These are phyloP conservation scores for Ibycter americanus DNA, from an alignment of 2,797 vertebrate genomes.

Conservation along the genomic window DNA sequence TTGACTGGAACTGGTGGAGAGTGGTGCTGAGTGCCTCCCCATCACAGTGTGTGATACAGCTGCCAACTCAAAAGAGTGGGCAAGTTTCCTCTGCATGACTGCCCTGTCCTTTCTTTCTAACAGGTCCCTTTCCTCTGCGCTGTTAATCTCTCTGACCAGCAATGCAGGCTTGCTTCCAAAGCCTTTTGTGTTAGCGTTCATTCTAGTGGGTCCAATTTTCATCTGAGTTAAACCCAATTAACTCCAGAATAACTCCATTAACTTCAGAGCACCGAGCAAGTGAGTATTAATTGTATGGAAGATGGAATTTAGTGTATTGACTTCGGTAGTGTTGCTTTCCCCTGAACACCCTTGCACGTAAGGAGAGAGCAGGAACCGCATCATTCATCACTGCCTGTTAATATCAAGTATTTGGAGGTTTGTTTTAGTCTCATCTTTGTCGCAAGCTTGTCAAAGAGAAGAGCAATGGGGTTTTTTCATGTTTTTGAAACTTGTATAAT, in stretches of 20 bases:
- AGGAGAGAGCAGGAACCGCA: not conserved
- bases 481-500: not conserved
- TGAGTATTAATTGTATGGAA: not conserved
- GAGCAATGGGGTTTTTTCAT: not conserved
- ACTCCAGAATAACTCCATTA: conserved; percentile 38
- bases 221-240: conserved; percentile 35
- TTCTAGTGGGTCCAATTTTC: conserved; percentile 20
- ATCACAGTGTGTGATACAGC: not conserved
- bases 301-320: not conserved
- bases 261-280: not conserved
- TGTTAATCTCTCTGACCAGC: not conserved
- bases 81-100: not conserved
- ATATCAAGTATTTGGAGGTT: not conserved
- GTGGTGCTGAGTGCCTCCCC: not conserved
- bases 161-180: not conserved
- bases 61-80: not conserved
- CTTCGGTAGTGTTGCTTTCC: not conserved
- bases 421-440: not conserved
- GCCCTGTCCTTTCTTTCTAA: not conserved
- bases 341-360: not conserved
- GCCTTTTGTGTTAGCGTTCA: not conserved
- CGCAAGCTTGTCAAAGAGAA: not conserved
- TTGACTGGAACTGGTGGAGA: not conserved
- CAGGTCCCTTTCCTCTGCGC: not conserved
- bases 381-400: not conserved